Evolutionary conservation across 2,888 invertebrate species (phyloP), one percentile per base, ranked within the genome.

Genomic region (Aproaerema taeniolella): DNA sequence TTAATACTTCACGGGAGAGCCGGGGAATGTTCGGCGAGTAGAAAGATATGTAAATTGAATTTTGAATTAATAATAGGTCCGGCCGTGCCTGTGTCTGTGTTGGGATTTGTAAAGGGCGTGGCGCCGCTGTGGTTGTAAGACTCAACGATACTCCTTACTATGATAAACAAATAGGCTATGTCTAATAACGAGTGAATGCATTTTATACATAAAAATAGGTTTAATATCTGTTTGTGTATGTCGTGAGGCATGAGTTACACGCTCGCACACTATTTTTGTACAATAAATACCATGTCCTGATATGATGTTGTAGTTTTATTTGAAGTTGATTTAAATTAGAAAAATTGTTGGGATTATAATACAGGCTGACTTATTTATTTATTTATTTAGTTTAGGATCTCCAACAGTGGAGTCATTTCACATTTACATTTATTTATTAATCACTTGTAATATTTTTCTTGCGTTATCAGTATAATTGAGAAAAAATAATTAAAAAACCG

Each of bases 211-310:
- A 71, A 74, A 74, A 64, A 59, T 79, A 78, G 73, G 62, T 76
- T 79, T 74, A 74, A 58, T 72, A 71, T 78, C 80, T 78, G 82
- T 83, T 81, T 78, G 82, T 85, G 80, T 79, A 75, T 70, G 78
- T 80, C 75, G 74, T 74, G 78, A 79, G 69, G 71, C 79, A 81
- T 78, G 82, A 77, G 74, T 78, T 77, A 76, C 79, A 76, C 78
- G 78, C 82, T 81, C 82, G 83, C 85, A 83, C 85, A 83, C 80
- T 86, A 86, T 86, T 86, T 86, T 86, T 86, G 81, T 86, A 86
- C 81, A 86, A 86, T 86, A 86, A 85, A 83, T 81, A 83, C 78
- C 79, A 79, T 82, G 85, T 82, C 82, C 81, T 72, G 71, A 79
- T 72, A 69, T 65, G 58, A 61, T 48, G 53, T 45, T 53, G 58